These are phyloP conservation scores for Temnothorax nylanderi DNA, from an alignment of 1,140 invertebrate species.

Conservation along the genomic window DNA sequence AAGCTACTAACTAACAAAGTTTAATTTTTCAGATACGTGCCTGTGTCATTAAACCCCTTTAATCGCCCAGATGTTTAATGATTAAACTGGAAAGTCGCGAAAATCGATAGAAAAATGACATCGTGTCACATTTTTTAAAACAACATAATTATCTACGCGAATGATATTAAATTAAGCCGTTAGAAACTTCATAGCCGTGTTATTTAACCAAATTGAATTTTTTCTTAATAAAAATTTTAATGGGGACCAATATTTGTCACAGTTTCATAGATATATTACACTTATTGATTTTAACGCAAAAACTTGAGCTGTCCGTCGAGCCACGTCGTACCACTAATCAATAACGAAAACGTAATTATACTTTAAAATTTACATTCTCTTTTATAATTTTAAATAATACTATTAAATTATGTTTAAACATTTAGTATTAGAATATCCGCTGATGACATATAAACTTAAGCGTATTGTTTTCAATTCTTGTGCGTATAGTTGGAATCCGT, in stretches of 20 bases:
- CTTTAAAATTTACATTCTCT: too few species aligned
- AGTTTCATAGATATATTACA: background rate
- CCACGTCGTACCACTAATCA: too few species aligned
- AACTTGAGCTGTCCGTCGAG: too few species aligned
- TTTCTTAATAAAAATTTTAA: background rate
- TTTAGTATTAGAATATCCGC: too few species aligned
- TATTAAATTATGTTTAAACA: too few species aligned
- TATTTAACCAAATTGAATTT: background rate
- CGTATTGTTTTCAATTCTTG: background rate
- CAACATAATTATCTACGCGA: background rate
- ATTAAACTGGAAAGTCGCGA: background rate
- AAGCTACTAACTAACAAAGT: background rate
- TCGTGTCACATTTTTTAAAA: background rate
- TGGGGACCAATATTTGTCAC: background rate
- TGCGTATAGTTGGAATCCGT: background rate
- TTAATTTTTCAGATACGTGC: background rate
- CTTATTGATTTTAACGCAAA: background rate
- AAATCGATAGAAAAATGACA: background rate
- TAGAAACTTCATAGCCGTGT: background rate
- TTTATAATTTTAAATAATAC: too few species aligned
- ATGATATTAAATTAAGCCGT: background rate
- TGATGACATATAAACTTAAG: background rate
- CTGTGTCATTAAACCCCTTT: background rate
- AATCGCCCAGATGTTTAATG: slow-evolving; percentile 14
- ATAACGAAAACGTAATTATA: too few species aligned